Conservation (phyloP, 2,888 invertebrate species). For the Alloplasta piceator region DNA sequence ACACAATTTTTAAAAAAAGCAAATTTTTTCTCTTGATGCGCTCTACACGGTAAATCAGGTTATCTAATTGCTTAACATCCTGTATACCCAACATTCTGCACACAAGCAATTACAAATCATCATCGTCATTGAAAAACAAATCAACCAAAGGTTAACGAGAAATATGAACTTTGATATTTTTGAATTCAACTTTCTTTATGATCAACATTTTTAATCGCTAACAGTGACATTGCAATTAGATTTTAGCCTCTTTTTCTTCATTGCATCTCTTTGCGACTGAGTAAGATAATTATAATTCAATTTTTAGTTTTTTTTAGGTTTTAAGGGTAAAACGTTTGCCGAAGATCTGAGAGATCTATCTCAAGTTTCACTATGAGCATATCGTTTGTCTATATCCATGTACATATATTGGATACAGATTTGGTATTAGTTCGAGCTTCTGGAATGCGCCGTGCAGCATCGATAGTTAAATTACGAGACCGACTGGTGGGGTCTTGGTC, state of each 20-base stretch:
- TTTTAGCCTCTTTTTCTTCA: not conserved
- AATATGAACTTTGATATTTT: not conserved
- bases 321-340: conserved; percentile 6
- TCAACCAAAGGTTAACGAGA: not conserved
- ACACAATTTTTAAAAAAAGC: too few relatives aligned
- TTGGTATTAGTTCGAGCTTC: conserved; percentile 51
- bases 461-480: conserved; percentile 65
- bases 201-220: not conserved
- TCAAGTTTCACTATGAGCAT: conserved; percentile 30
- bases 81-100: conserved; percentile 6
- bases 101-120: not conserved
- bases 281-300: conserved; percentile 11
- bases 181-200: not conserved
- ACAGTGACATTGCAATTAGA: not conserved
- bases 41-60: too few relatives aligned
- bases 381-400: conserved; percentile 4
- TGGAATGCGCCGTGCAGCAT: conserved; percentile 57
- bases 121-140: not conserved
- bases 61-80: too few relatives aligned
- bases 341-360: conserved; percentile 18
- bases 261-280: not conserved
- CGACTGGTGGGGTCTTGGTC: conserved; percentile 58
- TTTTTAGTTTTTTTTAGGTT: not conserved
- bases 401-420: conserved; percentile 9
- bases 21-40: too few relatives aligned